Percentiles rank a stretch among this genome's conserved stretches.
These are phyloP conservation scores for Mustela nigripes DNA, from an alignment of 2,113 vertebrate species.

Conservation along the genomic window DNA sequence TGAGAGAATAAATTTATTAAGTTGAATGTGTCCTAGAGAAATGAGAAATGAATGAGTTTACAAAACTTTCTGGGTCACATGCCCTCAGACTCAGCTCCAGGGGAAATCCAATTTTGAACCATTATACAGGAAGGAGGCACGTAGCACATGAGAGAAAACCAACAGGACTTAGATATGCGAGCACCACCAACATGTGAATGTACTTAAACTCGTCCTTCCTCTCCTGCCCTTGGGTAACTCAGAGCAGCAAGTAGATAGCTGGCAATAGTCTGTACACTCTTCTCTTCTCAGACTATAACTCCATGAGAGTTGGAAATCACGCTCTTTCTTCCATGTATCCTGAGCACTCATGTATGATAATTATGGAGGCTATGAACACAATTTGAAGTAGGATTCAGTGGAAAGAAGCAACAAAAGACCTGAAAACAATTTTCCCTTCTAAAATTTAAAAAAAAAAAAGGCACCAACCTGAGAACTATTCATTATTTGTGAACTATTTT, in stretches of 20 bases:
- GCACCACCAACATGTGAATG: not conserved
- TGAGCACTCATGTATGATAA: not conserved
- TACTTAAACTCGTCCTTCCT: not conserved
- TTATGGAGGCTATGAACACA: not conserved
- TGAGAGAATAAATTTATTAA: constrained; percentile 11
- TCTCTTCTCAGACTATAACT: not conserved
- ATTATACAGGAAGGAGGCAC: not conserved
- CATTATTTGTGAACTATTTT: constrained; percentile 7
- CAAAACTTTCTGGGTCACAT: not conserved
- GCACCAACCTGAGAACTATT: not conserved
- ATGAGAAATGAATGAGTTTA: not conserved
- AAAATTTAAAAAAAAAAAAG: constrained; percentile 6
- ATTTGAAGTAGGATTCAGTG: not conserved
- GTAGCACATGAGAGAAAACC: not conserved
- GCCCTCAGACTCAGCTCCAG: not conserved
- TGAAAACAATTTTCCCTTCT: not conserved
- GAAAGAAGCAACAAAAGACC: not conserved
- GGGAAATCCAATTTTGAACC: not conserved
- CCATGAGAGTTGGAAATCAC: not conserved
- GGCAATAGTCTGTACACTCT: not conserved
- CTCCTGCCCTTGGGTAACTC: not conserved
- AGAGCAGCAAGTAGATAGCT: not conserved
- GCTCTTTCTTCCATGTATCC: not conserved
- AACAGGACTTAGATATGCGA: not conserved
- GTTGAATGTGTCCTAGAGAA: not conserved